Evolutionary conservation across 2,888 invertebrate genomes (phyloP).

Genomic region (Pterobdella sp.): DNA sequence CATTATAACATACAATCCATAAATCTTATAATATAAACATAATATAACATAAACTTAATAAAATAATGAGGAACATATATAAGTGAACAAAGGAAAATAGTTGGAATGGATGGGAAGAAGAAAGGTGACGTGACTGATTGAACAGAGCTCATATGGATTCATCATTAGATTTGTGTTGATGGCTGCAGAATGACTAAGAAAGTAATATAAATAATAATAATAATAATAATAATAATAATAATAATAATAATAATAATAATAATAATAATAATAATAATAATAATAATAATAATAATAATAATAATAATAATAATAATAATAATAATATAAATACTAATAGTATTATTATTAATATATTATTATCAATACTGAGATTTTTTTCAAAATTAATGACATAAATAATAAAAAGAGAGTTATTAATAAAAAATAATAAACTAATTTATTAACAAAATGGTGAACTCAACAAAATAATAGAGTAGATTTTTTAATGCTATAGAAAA

Average conservation of each 20-base stretch:
- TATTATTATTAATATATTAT: neutral
- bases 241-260: conserved; percentile 16
- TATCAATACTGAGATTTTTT: too few species aligned
- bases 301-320: conserved; percentile 6
- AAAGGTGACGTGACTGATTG: neutral
- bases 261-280: neutral
- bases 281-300: neutral
- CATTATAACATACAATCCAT: too few species aligned
- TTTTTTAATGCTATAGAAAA: too few species aligned
- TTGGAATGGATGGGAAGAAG: neutral
- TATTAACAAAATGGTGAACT: too few species aligned
- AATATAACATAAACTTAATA: too few species aligned
- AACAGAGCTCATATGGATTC: neutral
- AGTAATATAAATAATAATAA: neutral
- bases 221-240: neutral
- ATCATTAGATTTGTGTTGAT: neutral
- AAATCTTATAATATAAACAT: too few species aligned
- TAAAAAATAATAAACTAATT: too few species aligned
- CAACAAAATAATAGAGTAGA: too few species aligned
- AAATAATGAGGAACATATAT: too few species aligned
- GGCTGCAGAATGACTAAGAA: neutral
- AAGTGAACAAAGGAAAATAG: too few species aligned
- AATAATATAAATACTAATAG: conserved; percentile 7
- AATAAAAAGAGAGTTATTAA: too few species aligned
- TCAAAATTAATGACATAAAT: too few species aligned